Evolutionary conservation across 2,113 vertebrate genomes (phyloP).

Genomic region (Dolichallabes microphthalmus): DNA sequence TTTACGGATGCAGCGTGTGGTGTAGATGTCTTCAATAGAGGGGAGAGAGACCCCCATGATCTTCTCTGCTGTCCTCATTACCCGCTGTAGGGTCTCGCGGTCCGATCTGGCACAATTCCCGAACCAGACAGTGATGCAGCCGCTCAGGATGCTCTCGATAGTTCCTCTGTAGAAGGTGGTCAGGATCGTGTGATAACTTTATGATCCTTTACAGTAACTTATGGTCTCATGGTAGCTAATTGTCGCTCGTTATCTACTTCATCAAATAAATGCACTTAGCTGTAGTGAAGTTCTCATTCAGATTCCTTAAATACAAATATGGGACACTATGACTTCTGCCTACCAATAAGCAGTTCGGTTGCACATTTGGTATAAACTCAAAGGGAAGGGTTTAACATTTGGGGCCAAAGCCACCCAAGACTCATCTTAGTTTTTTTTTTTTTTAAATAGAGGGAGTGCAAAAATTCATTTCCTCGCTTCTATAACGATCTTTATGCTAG

Average conservation of each 20-base stretch:
- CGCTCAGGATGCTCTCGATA: no score
- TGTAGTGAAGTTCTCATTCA: background rate
- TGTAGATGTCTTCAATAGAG: no score
- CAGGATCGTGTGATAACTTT: no score
- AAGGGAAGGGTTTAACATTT: slow-evolving; percentile 11
- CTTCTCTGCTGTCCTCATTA: no score
- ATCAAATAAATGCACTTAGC: background rate
- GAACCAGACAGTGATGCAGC: no score
- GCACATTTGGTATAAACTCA: background rate
- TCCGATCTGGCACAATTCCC: no score
- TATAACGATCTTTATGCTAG: slow-evolving; percentile 36
- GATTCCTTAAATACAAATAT: background rate
- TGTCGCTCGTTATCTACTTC: background rate
- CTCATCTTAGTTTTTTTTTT: slow-evolving; percentile 20
- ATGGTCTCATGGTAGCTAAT: background rate
- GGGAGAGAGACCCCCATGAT: no score
- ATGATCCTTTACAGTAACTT: background rate
- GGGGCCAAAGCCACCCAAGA: background rate
- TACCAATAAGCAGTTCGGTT: background rate
- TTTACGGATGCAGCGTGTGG: no score
- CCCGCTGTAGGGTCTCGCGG: no score
- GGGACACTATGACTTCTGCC: background rate
- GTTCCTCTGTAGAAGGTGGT: no score
- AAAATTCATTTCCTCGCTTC: slow-evolving; percentile 12
- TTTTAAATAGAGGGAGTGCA: background rate